These are phyloP conservation scores for Eucriotettix oculatus DNA, from an alignment of 2,888 invertebrate genomes.

Conservation along the genomic window DNA sequence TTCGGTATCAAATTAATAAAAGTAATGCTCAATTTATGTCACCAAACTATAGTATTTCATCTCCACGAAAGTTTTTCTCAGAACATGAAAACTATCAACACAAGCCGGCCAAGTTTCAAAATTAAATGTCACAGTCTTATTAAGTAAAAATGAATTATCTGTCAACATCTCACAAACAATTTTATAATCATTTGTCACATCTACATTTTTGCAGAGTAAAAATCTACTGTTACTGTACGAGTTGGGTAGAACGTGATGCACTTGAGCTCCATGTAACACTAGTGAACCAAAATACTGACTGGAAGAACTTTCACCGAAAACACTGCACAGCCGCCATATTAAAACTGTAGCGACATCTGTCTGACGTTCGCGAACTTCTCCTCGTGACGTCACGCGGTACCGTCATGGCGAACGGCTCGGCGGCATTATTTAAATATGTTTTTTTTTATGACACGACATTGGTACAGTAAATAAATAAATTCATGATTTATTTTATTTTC, in stretches of 20 bases:
- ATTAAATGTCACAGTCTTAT: background rate
- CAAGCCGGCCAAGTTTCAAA: background rate
- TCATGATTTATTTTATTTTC: no score
- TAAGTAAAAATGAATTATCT: background rate
- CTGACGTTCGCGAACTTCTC: background rate
- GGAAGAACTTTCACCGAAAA: conserved; percentile 4
- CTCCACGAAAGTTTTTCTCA: background rate
- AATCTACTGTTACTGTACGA: background rate
- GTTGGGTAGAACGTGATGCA: background rate
- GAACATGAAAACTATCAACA: background rate
- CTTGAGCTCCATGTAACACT: background rate
- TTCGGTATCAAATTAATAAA: no score
- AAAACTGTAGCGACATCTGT: conserved; percentile 8
- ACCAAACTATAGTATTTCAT: background rate
- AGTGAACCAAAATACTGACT: background rate
- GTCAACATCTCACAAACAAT: background rate
- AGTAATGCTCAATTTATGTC: background rate
- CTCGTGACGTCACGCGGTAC: background rate
- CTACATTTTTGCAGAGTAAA: background rate
- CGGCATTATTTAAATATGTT: no score
- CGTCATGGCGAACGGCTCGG: no score
- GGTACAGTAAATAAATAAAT: no score
- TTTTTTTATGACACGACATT: no score
- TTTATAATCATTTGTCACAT: background rate
- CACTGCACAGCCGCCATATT: conserved; percentile 8